A percentile compares a stretch with the other conserved stretches of the same genome.
Evolutionary conservation across 2,797 vertebrate genomes (phyloP).

Genomic region (Bradypodion pumilum): DNA sequence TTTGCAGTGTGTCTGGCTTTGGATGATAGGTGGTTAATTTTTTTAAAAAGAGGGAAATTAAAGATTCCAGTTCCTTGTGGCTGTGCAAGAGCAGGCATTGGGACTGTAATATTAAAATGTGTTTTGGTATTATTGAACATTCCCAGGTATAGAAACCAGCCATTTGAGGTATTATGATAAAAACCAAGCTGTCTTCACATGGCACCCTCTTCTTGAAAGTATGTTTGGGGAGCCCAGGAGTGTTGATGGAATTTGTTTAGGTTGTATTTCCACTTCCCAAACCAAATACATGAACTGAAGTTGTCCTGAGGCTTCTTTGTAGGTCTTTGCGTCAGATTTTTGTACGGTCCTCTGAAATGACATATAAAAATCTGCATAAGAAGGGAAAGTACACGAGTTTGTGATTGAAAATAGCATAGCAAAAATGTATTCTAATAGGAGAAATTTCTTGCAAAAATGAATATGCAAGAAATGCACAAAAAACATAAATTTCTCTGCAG

Average conservation of each 20-base stretch:
- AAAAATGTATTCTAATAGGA: neutral
- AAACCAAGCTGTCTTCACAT: neutral
- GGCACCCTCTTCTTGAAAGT: neutral
- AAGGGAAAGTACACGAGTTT: neutral
- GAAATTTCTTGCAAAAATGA: neutral
- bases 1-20: neutral
- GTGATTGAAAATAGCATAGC: neutral
- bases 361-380: neutral
- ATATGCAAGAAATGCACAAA: neutral
- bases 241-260: neutral
- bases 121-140: neutral
- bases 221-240: neutral
- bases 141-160: neutral
- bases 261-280: neutral
- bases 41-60: neutral
- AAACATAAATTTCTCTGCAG: neutral
- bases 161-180: neutral
- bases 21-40: neutral
- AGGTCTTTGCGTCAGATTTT: neutral
- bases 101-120: neutral
- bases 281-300: neutral
- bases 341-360: neutral
- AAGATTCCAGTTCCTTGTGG: neutral
- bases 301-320: neutral
- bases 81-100: neutral